A percentile compares a stretch with the other conserved stretches of the same genome.
phyloP scores from a whole-genome alignment of 2,888 invertebrate species.

The Platynereis dumerilii region DNA sequence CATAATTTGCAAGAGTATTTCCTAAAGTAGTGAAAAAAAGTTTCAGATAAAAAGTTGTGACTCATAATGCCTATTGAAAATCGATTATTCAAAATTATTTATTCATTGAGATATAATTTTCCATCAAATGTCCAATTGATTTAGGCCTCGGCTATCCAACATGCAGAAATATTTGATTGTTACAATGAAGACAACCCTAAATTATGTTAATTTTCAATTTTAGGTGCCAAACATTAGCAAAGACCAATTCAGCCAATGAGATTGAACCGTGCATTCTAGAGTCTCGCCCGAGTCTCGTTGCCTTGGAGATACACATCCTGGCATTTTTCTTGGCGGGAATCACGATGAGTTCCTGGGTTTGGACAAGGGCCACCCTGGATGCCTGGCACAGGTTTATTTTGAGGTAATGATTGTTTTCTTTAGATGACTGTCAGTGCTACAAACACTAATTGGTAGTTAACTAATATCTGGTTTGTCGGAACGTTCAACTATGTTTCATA shows the following conservation, averaged over 20 bases:
- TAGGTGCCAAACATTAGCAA: too few relatives aligned
- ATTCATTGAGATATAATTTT: too few relatives aligned
- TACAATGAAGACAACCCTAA: too few relatives aligned
- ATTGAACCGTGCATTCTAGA: conserved; percentile 70
- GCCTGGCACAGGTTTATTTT: conserved; percentile 86
- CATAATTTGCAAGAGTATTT: too few relatives aligned
- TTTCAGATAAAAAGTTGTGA: too few relatives aligned
- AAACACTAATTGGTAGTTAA: neutral
- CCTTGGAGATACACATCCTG: conserved; percentile 81
- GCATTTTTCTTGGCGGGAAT: conserved; percentile 85
- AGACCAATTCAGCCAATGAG: conserved; percentile 5
- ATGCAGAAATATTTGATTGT: too few relatives aligned
- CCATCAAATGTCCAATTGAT: too few relatives aligned
- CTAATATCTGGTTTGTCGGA: neutral
- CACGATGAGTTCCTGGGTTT: conserved; percentile 92
- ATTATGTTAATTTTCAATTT: too few relatives aligned
- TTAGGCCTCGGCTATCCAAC: too few relatives aligned
- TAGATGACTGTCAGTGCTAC: neutral
- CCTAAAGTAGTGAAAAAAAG: too few relatives aligned
- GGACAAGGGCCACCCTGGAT: conserved; percentile 84
- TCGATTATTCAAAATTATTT: too few relatives aligned
- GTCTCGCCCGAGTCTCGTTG: conserved; percentile 79
- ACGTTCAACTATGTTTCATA: neutral
- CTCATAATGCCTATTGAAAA: too few relatives aligned
- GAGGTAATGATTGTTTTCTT: conserved; percentile 68